Percentiles rank a stretch among this genome's conserved stretches.
Evolutionary conservation across 2,888 invertebrate genomes (phyloP).

Genomic region (Campopleginae sp.): DNA sequence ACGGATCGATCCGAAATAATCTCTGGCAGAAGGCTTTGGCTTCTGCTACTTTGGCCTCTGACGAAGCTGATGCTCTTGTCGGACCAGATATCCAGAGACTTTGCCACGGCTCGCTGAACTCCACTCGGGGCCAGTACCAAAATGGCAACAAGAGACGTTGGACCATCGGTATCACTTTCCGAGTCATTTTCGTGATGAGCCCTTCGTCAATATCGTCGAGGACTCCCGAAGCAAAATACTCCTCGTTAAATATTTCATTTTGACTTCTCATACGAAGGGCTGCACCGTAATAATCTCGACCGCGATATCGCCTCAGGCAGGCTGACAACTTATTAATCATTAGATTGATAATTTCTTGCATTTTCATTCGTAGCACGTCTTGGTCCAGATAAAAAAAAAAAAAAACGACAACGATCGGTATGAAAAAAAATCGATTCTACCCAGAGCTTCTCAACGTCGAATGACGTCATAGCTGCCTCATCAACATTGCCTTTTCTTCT

Average conservation of each 20-base stretch:
- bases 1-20: constrained; percentile 66
- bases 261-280: not conserved
- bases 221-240: not conserved
- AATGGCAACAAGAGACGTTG: constrained; percentile 5
- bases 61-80: constrained; percentile 52
- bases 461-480: no score
- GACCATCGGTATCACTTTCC: constrained; percentile 25
- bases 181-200: not conserved
- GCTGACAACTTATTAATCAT: constrained; percentile 11
- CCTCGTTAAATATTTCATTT: not conserved
- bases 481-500: not conserved
- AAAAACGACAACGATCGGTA: not conserved
- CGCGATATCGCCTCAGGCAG: not conserved
- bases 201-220: not conserved
- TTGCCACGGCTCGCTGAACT: constrained; percentile 45
- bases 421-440: not conserved
- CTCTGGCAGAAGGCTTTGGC: constrained; percentile 57
- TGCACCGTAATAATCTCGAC: not conserved
- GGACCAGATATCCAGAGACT: constrained; percentile 57
- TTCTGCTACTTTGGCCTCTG: constrained; percentile 52
- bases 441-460: no score
- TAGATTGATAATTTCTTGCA: not conserved
- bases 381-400: not conserved
- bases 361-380: not conserved
- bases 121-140: not conserved